A percentile compares a stretch with the other conserved stretches of the same genome.
Evolutionary conservation across 2,113 vertebrate genomes (phyloP).

Genomic region (Paralichthys olivaceus): DNA sequence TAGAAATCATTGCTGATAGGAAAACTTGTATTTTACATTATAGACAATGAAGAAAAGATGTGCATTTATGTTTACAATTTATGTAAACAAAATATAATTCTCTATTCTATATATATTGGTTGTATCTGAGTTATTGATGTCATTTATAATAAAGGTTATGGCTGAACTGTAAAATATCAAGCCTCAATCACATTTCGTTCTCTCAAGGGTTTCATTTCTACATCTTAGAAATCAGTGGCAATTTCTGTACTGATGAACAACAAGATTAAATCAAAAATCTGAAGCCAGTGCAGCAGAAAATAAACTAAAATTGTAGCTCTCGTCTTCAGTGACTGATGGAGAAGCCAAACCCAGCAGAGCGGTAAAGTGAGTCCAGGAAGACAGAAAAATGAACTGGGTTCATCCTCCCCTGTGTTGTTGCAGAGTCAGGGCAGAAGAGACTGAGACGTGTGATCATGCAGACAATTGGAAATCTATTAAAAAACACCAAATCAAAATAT

Average conservation of each 20-base stretch:
- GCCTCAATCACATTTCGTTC: too few relatives aligned
- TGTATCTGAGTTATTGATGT: too few relatives aligned
- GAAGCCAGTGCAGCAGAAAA: neutral
- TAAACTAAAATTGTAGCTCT: neutral
- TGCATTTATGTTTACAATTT: too few relatives aligned
- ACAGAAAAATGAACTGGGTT: neutral
- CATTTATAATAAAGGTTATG: too few relatives aligned
- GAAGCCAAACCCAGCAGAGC: neutral
- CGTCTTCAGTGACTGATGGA: neutral
- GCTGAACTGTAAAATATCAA: too few relatives aligned
- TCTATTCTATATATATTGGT: too few relatives aligned
- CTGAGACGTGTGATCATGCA: neutral
- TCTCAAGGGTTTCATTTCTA: too few relatives aligned
- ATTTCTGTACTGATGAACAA: neutral
- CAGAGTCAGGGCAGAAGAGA: neutral
- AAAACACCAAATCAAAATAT: neutral
- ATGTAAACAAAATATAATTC: too few relatives aligned
- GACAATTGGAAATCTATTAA: neutral
- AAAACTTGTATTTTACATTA: too few relatives aligned
- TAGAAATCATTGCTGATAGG: too few relatives aligned
- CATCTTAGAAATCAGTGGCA: too few relatives aligned
- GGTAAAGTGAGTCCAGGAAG: neutral
- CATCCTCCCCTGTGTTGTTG: neutral
- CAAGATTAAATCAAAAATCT: neutral
- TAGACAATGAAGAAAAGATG: too few relatives aligned